phyloP scores from a whole-genome alignment of 2,113 vertebrate species.

The Myanophis thanlyinensis region DNA sequence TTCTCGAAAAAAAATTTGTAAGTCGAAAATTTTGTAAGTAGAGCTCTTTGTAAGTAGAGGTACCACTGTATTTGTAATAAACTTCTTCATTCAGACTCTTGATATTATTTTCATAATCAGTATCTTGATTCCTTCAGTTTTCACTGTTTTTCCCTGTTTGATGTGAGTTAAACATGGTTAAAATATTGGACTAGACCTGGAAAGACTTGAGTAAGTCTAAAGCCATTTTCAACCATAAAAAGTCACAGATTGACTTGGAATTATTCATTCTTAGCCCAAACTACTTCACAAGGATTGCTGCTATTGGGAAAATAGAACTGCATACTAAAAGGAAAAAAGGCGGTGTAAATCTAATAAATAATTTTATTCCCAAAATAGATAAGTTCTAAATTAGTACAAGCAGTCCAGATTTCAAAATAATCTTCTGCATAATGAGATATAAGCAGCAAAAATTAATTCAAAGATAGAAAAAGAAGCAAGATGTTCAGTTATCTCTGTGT shows the following conservation, averaged over 20 bases:
- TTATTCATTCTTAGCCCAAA: neutral
- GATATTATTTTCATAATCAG: neutral
- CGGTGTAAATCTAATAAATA: neutral
- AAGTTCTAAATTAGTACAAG: neutral
- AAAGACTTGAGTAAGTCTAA: neutral
- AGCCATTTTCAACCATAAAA: neutral
- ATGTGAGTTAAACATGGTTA: neutral
- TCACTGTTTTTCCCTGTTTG: neutral
- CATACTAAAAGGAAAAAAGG: neutral
- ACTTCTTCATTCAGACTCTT: neutral
- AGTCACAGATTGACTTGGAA: neutral
- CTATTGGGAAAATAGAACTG: neutral
- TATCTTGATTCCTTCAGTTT: neutral
- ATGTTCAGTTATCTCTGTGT: neutral
- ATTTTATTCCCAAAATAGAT: neutral
- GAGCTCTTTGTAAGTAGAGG: too few relatives aligned
- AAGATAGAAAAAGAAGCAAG: neutral
- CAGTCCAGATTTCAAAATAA: neutral
- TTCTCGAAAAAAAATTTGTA: too few relatives aligned
- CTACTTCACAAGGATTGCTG: neutral
- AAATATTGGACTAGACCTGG: neutral
- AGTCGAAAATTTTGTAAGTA: too few relatives aligned
- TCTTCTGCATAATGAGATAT: neutral
- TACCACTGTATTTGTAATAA: too few relatives aligned
- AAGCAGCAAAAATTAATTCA: neutral